A percentile compares a stretch with the other conserved stretches of the same genome.
phyloP scores from a whole-genome alignment of 2,113 vertebrate genomes.

The Cyanoramphus novaezelandiae region DNA sequence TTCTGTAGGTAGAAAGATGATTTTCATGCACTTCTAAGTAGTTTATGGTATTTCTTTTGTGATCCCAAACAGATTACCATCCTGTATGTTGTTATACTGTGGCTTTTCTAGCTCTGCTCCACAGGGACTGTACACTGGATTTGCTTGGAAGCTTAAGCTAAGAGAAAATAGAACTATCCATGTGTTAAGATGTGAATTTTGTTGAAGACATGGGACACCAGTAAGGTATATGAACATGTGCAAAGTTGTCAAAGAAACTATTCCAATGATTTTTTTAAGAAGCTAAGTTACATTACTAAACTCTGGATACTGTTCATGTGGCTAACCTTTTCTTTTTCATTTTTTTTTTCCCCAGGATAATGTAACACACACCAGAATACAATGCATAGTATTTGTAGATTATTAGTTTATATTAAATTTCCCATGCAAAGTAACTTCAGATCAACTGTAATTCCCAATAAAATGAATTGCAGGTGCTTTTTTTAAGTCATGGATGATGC shows the following conservation, averaged over 20 bases:
- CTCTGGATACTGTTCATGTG: rapidly evolving
- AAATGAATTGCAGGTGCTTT: background rate
- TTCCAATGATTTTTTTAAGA: background rate
- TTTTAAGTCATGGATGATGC: background rate
- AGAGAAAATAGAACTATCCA: background rate
- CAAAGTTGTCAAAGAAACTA: rapidly evolving
- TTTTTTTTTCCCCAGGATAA: background rate
- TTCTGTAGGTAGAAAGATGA: background rate
- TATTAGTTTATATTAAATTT: background rate
- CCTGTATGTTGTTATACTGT: background rate
- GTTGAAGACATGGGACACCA: background rate
- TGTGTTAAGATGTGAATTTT: background rate
- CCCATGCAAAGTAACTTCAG: background rate
- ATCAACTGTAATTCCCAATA: background rate
- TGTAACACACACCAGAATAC: background rate
- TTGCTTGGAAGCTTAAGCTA: background rate
- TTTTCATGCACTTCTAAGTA: background rate
- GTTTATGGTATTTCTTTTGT: background rate
- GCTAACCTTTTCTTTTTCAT: background rate
- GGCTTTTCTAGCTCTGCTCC: background rate
- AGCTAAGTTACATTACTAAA: background rate
- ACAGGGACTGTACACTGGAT: rapidly evolving
- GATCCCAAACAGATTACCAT: background rate
- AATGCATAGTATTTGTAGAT: background rate
- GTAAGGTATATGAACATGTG: rapidly evolving